phyloP scores from a whole-genome alignment of 2,113 vertebrate genomes.

The Marcusenius ussheri region DNA sequence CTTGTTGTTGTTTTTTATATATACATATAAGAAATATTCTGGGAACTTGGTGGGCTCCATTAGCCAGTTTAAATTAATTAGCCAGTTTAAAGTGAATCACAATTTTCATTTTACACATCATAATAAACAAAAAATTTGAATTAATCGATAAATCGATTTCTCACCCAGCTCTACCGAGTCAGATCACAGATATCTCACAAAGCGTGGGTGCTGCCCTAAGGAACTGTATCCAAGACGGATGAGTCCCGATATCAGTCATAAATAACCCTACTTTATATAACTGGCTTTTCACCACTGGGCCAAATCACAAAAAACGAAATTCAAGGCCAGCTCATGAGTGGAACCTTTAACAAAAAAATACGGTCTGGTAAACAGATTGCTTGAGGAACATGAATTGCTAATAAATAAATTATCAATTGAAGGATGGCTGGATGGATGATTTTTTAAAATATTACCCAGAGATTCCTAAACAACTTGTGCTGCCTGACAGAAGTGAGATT shows the following conservation, averaged over 20 bases:
- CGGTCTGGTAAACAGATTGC: not conserved
- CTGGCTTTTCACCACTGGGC: not conserved
- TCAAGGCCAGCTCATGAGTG: not conserved
- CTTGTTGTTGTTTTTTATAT: too few relatives aligned
- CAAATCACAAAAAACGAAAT: not conserved
- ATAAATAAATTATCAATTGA: not conserved
- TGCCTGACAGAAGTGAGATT: not conserved
- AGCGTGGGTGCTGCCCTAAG: not conserved
- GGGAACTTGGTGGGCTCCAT: not conserved
- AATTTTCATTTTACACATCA: not conserved
- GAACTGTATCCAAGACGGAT: not conserved
- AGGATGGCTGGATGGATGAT: not conserved
- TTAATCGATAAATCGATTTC: not conserved
- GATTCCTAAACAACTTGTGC: not conserved
- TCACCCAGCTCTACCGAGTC: not conserved
- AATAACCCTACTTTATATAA: not conserved
- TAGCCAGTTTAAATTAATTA: not conserved
- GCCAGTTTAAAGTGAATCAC: not conserved
- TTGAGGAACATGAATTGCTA: not conserved
- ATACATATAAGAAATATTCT: not conserved
- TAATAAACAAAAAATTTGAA: not conserved
- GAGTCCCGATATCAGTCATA: not conserved
- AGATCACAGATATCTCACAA: not conserved
- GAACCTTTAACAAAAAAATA: not conserved
- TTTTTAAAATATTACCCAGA: not conserved